Evolutionary conservation across 2,888 invertebrate genomes (phyloP).

Genomic region (Synanthedon tipuliformis): DNA sequence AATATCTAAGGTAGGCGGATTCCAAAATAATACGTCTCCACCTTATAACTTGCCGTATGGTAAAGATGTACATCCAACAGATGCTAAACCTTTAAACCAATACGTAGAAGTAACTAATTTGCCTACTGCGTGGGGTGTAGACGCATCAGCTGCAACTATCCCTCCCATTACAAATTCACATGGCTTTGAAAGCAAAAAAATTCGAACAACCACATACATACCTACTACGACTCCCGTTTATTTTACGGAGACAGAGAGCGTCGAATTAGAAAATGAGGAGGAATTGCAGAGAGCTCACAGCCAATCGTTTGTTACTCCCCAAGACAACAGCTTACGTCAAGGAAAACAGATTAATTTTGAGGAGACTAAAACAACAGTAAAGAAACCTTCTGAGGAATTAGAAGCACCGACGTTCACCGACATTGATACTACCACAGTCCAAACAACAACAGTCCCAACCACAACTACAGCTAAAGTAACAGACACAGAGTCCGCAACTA

Average conservation of each 20-base stretch:
- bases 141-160: conserved; percentile 33
- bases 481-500: conserved; percentile 29
- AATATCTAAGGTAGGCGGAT: conserved; percentile 42
- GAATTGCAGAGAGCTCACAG: conserved; percentile 77
- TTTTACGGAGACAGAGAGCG: conserved; percentile 50
- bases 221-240: conserved; percentile 43
- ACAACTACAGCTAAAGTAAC: conserved; percentile 24
- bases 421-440: conserved; percentile 31
- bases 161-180: conserved; percentile 32
- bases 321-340: conserved; percentile 55
- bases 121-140: conserved; percentile 57
- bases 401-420: conserved; percentile 50
- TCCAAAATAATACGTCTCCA: conserved; percentile 52
- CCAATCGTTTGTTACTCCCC: conserved; percentile 75
- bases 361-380: conserved; percentile 25
- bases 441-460: conserved; percentile 33
- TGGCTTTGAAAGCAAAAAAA: conserved; percentile 56
- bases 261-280: conserved; percentile 69
- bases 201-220: conserved; percentile 30
- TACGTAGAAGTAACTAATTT: conserved; percentile 55
- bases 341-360: conserved; percentile 48
- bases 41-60: conserved; percentile 54
- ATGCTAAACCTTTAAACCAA: conserved; percentile 58
- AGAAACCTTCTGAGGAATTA: conserved; percentile 48
- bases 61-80: conserved; percentile 42